phyloP scores from a whole-genome alignment of 2,888 invertebrate species.

The Ceraclea dissimilis region DNA sequence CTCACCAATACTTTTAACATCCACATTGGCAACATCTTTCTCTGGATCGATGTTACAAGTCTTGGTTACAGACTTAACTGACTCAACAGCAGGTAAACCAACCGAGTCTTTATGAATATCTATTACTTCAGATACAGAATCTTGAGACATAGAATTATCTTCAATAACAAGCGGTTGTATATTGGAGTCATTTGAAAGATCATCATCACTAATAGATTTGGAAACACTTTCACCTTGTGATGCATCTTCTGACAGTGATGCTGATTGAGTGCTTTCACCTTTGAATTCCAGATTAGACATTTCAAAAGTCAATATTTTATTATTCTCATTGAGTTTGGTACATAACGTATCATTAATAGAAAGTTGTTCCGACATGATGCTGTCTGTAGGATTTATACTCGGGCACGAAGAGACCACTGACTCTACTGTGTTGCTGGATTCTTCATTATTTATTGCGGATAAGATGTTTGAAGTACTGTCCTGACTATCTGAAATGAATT shows the following conservation, averaged over 20 bases:
- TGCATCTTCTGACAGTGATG: not conserved
- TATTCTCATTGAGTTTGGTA: not conserved
- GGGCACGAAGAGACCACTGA: not conserved
- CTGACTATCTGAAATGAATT: not conserved
- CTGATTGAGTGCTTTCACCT: not conserved
- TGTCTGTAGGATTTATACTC: not conserved
- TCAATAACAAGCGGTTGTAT: not conserved
- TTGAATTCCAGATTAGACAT: not conserved
- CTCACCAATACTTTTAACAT: not conserved
- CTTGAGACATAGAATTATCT: not conserved
- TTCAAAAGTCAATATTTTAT: not conserved
- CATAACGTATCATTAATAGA: not conserved
- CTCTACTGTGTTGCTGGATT: not conserved
- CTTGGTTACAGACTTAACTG: not conserved
- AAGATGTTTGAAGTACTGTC: not conserved
- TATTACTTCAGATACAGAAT: not conserved
- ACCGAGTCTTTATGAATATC: not conserved
- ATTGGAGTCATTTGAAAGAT: not conserved
- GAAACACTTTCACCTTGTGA: not conserved
- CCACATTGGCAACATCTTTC: not conserved
- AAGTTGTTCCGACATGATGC: not conserved
- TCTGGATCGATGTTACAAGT: not conserved
- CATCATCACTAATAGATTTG: not conserved
- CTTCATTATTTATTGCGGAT: not conserved
- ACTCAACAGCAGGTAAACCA: not conserved